Percentiles rank a stretch among this genome's conserved stretches.
Evolutionary conservation across 2,113 vertebrate genomes (phyloP).

Genomic region (Eptatretus burgeri): DNA sequence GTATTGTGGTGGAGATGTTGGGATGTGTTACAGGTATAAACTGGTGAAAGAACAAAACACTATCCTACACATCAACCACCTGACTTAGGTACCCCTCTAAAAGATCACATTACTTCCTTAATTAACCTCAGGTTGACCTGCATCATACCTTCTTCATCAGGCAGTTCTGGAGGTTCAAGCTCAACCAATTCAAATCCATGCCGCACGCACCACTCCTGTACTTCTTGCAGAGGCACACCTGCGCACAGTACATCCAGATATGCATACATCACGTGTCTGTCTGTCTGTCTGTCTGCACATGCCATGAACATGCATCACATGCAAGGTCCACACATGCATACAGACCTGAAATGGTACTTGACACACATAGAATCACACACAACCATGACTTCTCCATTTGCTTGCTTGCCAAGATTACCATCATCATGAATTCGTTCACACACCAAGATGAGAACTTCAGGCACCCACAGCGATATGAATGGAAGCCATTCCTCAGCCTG

Average conservation of each 20-base stretch:
- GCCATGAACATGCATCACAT: too few relatives aligned
- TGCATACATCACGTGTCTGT: too few relatives aligned
- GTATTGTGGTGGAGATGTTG: too few relatives aligned
- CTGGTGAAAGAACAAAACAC: too few relatives aligned
- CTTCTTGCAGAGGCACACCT: slow-evolving; percentile 56
- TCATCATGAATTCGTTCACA: slow-evolving; percentile 53
- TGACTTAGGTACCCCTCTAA: too few relatives aligned
- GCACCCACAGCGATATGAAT: slow-evolving; percentile 44
- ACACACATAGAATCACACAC: background rate
- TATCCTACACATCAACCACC: too few relatives aligned
- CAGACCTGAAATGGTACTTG: too few relatives aligned
- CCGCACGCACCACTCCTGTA: slow-evolving; percentile 82
- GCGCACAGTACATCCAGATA: background rate
- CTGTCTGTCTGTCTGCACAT: too few relatives aligned
- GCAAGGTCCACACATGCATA: too few relatives aligned
- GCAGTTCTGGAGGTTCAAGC: slow-evolving; percentile 52
- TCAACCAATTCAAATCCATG: slow-evolving; percentile 82
- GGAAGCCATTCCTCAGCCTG: slow-evolving; percentile 44
- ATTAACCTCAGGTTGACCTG: too few relatives aligned
- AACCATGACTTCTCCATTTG: background rate
- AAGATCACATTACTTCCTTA: too few relatives aligned
- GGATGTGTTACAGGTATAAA: too few relatives aligned
- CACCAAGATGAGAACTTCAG: slow-evolving; percentile 76
- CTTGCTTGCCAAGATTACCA: slow-evolving; percentile 19
- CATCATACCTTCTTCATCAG: slow-evolving; percentile 59